Percentiles rank a stretch among this genome's conserved stretches.
These are phyloP conservation scores for Oplegnathus fasciatus DNA, from an alignment of 2,113 vertebrate species.

Conservation along the genomic window DNA sequence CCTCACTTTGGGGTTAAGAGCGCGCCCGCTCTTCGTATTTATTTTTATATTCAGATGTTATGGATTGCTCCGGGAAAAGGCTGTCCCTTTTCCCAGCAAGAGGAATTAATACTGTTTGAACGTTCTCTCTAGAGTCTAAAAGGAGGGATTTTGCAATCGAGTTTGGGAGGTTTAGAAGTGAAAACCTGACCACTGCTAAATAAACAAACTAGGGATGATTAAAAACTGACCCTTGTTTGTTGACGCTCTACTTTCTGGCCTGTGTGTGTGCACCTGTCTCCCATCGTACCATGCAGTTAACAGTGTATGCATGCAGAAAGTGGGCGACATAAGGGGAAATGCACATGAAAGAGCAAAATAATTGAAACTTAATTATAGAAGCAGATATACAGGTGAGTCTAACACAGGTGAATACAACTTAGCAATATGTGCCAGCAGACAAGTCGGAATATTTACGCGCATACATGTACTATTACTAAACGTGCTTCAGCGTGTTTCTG, in stretches of 20 bases:
- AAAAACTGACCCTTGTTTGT: conserved; percentile 71
- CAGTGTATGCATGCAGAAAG: not conserved
- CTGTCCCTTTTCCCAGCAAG: conserved; percentile 80
- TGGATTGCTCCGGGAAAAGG: conserved; percentile 83
- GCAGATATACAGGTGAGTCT: not conserved
- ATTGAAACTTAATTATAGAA: not conserved
- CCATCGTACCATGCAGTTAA: not conserved
- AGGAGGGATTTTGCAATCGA: conserved; percentile 61
- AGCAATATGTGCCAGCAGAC: not conserved
- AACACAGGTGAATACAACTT: not conserved
- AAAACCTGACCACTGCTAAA: conserved; percentile 71
- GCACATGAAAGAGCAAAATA: conserved; percentile 1
- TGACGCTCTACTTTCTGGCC: conserved; percentile 54
- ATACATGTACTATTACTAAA: not conserved
- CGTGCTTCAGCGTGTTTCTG: not conserved
- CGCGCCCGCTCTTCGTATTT: conserved; percentile 73
- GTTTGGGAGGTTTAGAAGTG: conserved; percentile 62
- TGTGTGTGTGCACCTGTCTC: conserved; percentile 65
- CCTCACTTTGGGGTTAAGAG: conserved; percentile 67
- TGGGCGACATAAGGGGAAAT: not conserved
- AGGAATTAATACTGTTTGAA: conserved; percentile 82
- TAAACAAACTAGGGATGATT: conserved; percentile 69
- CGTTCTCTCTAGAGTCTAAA: conserved; percentile 67
- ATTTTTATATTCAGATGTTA: conserved; percentile 86
- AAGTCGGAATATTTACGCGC: not conserved